These are phyloP conservation scores for Gari tellinella DNA, from an alignment of 2,888 invertebrate genomes.

Conservation along the genomic window DNA sequence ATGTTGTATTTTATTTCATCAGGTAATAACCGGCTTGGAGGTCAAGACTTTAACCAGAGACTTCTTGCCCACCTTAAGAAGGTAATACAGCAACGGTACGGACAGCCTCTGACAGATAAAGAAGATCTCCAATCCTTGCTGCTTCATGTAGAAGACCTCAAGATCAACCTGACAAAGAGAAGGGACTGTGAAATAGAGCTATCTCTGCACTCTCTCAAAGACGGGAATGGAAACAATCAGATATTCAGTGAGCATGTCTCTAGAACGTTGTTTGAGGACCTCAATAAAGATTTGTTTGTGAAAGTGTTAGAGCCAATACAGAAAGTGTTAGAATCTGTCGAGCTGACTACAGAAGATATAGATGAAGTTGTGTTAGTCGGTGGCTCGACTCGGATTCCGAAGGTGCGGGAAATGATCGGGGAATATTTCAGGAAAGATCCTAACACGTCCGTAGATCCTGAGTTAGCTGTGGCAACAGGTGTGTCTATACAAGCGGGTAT, in stretches of 20 bases:
- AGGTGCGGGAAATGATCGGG: slow-evolving; percentile 84
- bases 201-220: slow-evolving; percentile 79
- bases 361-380: slow-evolving; percentile 86
- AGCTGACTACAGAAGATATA: slow-evolving; percentile 81
- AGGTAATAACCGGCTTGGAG: slow-evolving; percentile 86
- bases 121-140: slow-evolving; percentile 85
- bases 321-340: slow-evolving; percentile 83
- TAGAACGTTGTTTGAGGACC: slow-evolving; percentile 84
- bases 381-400: slow-evolving; percentile 86
- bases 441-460: slow-evolving; percentile 84
- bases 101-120: slow-evolving; percentile 78
- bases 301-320: slow-evolving; percentile 85
- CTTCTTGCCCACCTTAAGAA: slow-evolving; percentile 81
- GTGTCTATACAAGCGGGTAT: slow-evolving; percentile 86
- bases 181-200: slow-evolving; percentile 75
- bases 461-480: slow-evolving; percentile 85
- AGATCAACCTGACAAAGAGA: slow-evolving; percentile 82
- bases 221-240: slow-evolving; percentile 29
- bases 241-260: slow-evolving; percentile 79
- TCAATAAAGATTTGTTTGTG: slow-evolving; percentile 85
- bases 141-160: slow-evolving; percentile 83
- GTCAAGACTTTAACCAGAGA: slow-evolving; percentile 86
- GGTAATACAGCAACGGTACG: slow-evolving; percentile 76
- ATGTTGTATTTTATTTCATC: no score
- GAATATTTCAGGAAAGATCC: slow-evolving; percentile 83